Evolutionary conservation across 2,888 invertebrate genomes (phyloP), one percentile per base, ranked within the genome.

Genomic region (Polyploca ridens): DNA sequence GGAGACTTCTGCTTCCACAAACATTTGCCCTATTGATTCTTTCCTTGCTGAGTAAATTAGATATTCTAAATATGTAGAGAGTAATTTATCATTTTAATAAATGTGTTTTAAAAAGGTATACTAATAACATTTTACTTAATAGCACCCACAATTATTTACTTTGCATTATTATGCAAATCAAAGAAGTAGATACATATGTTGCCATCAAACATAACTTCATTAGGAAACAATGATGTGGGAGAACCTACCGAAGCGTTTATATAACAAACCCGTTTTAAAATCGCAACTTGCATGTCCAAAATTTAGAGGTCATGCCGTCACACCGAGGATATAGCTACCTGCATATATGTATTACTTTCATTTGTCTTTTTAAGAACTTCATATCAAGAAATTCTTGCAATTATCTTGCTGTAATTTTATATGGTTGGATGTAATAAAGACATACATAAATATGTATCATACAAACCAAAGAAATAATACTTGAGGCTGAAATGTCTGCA

Each of bases 31-130:
- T 0, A 89, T 94, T 63, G 91, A 93, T 71, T 87, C 85, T 8
- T 93, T 93, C 69, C 82, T 94, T 66, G 91, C 92, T 62, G 91
- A 93, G 63, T 91, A 84, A 82, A 64, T 61, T 62, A 16, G 3
- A 38, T 16, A 35, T 35, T 38, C 4, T 44, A 3, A 3, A 13
- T 27, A 6, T 10, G 16, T 54, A 19, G 10, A 19, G 1, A 10
- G 10, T 54, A 19, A 10, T 16, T 16, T 54, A 19, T 19, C 5
- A 14, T 14, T 7, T 16, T 6, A 54, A 19, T 46, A 46, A n/a
- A 46, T 46, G 4, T n/a, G 7, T n/a, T n/a, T 41, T 41, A 41
- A 13, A 13, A 13, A 7, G 11, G n/a, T n/a, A n/a, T n/a, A n/a
- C 13, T 41, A 41, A 11, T 41, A 41, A 6, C 13, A 41, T 41